Evolutionary conservation across 2,113 vertebrate genomes (phyloP).

Genomic region (Nipponia nippon): DNA sequence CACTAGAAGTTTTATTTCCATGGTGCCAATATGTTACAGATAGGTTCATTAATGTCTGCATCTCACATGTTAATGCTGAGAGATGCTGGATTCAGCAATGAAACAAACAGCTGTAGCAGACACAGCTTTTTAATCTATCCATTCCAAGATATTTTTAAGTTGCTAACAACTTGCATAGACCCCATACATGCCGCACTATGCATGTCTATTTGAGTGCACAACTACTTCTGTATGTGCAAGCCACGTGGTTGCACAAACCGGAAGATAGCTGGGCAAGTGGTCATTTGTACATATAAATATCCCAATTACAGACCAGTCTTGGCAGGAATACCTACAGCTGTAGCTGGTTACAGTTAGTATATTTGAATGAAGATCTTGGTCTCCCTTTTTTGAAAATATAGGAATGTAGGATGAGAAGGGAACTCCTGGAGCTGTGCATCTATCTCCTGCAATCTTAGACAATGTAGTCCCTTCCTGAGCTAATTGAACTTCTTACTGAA

Average conservation of each 20-base stretch:
- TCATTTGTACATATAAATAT: slow-evolving; percentile 26
- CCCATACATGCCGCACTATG: background rate
- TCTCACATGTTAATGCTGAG: background rate
- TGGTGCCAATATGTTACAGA: background rate
- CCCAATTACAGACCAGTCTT: background rate
- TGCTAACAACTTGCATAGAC: background rate
- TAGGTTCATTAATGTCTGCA: background rate
- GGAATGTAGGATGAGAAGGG: background rate
- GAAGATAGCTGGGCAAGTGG: background rate
- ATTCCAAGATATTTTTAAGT: background rate
- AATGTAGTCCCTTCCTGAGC: background rate
- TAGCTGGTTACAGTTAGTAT: background rate
- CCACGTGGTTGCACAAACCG: background rate
- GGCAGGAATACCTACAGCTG: background rate
- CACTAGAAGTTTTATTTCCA: background rate
- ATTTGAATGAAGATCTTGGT: background rate
- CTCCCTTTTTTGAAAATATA: background rate
- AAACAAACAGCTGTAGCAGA: background rate
- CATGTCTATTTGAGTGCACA: background rate
- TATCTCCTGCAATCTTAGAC: background rate
- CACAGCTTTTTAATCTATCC: background rate
- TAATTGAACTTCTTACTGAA: background rate
- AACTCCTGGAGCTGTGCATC: background rate
- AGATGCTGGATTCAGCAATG: background rate
- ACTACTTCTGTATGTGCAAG: background rate